Conservation (phyloP, 2,797 vertebrate genomes). For the Erethizon dorsatum region DNA sequence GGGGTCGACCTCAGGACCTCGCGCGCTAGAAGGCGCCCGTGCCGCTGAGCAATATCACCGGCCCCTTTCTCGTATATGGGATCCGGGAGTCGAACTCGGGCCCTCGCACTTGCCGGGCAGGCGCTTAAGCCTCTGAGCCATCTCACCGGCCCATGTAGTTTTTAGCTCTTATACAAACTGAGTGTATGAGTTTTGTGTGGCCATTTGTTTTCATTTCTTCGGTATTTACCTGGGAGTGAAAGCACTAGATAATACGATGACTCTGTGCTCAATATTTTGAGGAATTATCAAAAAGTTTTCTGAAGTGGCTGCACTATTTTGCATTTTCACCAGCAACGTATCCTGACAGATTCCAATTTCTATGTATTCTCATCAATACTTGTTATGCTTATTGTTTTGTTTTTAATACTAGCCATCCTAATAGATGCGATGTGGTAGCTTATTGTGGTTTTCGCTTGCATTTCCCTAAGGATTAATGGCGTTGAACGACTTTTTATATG, state of each 20-base stretch:
- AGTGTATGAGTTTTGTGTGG: not conserved
- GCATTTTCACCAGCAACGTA: not conserved
- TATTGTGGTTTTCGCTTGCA: slow-evolving; percentile 24
- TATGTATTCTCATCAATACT: not conserved
- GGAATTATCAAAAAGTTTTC: not conserved
- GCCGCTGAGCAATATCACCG: too few relatives aligned
- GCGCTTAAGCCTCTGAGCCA: too few relatives aligned
- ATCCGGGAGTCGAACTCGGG: too few relatives aligned
- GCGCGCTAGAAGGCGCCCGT: too few relatives aligned
- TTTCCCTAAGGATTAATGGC: not conserved
- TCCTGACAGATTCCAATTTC: not conserved
- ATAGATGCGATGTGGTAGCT: not conserved
- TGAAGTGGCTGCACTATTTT: not conserved
- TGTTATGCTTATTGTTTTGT: not conserved
- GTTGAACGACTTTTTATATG: not conserved
- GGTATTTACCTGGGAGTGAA: not conserved
- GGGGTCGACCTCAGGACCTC: too few relatives aligned
- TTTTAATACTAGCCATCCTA: not conserved
- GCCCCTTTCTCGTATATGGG: too few relatives aligned
- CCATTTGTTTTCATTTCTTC: not conserved
- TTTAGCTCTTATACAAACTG: not conserved
- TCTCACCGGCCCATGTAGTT: not conserved
- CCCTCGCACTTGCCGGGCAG: too few relatives aligned
- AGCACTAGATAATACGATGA: not conserved
- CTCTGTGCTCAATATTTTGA: not conserved